phyloP scores from a whole-genome alignment of 2,113 vertebrate species.

The Lophochroa leadbeateri region DNA sequence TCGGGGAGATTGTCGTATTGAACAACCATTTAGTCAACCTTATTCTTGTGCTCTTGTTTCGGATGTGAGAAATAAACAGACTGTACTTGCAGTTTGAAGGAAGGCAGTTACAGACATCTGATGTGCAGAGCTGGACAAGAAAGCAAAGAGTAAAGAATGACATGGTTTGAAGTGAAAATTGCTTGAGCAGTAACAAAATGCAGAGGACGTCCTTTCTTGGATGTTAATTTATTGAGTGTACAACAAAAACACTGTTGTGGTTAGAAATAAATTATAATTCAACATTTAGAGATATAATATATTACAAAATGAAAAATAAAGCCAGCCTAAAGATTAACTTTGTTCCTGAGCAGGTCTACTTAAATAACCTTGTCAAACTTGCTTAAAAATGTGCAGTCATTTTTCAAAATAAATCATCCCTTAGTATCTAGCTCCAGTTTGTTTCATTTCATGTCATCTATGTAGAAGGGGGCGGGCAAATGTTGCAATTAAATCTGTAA shows the following conservation, averaged over 20 bases:
- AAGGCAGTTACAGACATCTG: background rate
- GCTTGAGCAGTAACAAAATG: background rate
- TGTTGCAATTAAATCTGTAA: background rate
- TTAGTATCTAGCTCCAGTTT: background rate
- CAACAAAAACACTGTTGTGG: background rate
- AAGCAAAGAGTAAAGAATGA: background rate
- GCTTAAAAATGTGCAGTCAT: background rate
- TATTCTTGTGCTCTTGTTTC: background rate
- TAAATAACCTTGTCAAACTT: background rate
- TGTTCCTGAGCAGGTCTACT: background rate
- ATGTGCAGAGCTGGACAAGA: background rate
- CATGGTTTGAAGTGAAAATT: constrained; percentile 22
- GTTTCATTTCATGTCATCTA: background rate
- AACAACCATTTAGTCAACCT: background rate
- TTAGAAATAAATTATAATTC: background rate
- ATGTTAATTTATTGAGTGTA: background rate
- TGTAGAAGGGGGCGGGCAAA: background rate
- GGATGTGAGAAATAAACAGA: background rate
- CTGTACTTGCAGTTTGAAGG: background rate
- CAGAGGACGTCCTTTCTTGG: background rate
- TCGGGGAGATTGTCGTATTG: background rate
- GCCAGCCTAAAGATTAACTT: background rate
- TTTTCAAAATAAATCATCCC: background rate
- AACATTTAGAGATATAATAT: background rate
- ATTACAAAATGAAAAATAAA: background rate